Base-by-base conservation (phyloP, 2,888 invertebrate species). In the Mamestra brassicae region DNA sequence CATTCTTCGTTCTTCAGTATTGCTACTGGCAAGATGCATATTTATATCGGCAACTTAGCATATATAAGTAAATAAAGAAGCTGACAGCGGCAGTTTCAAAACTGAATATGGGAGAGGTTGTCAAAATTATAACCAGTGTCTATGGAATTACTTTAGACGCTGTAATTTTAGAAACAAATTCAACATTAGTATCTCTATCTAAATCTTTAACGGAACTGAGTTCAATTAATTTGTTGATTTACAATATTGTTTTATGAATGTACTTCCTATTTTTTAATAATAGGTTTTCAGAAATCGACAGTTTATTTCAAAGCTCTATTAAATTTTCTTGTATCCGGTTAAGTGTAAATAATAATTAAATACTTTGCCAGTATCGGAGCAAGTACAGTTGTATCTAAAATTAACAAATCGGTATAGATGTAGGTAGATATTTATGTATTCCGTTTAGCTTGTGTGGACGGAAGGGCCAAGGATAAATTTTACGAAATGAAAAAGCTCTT, bases 21-120 rank as follows among this genome's bases (percentile, higher is more conserved):
- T 85, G 75, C 88, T 87, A 90, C 89, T 90, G 93, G 93, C 93
- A 93, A 93, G 93, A 93, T 88, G 87, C 86, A 70, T 85, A 81
- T 84, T 67, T 58, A 75, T 76, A 81, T 76, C 69, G 78, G 79
- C 81, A 84, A 79, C 78, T 66, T 80, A 82, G 57, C 66, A 79
- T 65, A 70, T 70, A 67, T 69, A 74, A 71, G 67, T 81, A 78
- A 65, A 61, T 38, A 64, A 65, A 84, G 55, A 77, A 72, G 69
- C 55, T 64, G 63, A 61, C 61, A 70, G 58, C 26, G 66, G 61
- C 64, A 65, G 71, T 74, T 62, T 70, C 42, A 66, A 68, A 84
- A 66, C 63, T 69, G 36, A 68, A 54, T 69, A 64, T 67, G 63
- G 76, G 63, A 78, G 45, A 80, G 47, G 60, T 63, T 61, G 54